Conservation (phyloP, 2,797 vertebrate genomes). For the Fistularia commersonii region DNA sequence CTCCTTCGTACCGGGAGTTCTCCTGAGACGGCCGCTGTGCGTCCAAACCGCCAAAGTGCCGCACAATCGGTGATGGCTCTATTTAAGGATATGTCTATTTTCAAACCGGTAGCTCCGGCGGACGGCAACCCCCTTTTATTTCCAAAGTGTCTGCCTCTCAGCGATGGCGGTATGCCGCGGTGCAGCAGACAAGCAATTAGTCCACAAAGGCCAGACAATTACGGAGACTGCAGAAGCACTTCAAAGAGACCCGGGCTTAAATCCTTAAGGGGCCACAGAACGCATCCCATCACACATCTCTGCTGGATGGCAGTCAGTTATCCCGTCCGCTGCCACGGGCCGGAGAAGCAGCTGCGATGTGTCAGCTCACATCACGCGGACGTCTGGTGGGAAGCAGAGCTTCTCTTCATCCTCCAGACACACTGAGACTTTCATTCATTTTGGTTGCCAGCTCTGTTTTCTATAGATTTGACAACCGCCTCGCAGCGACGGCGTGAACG, state of each 20-base stretch:
- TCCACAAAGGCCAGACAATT: constrained; percentile 71
- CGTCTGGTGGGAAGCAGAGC: constrained; percentile 36
- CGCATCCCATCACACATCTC: constrained; percentile 39
- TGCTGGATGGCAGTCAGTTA: constrained; percentile 47
- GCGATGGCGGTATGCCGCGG: constrained; percentile 35
- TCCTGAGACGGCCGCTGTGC: constrained; percentile 1
- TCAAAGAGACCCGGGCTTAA: constrained; percentile 58
- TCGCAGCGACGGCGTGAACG: constrained; percentile 20
- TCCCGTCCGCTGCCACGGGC: constrained; percentile 36
- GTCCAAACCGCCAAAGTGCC: constrained; percentile 1
- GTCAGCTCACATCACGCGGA: constrained; percentile 39
- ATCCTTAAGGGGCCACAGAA: constrained; percentile 52
- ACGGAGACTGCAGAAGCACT: constrained; percentile 55
- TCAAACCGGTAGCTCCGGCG: constrained; percentile 18
- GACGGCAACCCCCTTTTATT: constrained; percentile 28
- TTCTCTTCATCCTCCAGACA: constrained; percentile 33
- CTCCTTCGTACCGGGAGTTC: too few relatives aligned
- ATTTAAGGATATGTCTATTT: constrained; percentile 31
- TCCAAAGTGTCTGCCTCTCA: constrained; percentile 36
- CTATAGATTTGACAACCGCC: constrained; percentile 33
- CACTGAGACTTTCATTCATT: constrained; percentile 29
- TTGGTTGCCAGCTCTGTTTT: constrained; percentile 7
- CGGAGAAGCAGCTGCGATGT: constrained; percentile 45
- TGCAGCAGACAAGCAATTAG: constrained; percentile 66
- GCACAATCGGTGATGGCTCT: constrained; percentile 17